phyloP scores from a whole-genome alignment of 2,113 vertebrate genomes.

The Callithrix jacchus region DNA sequence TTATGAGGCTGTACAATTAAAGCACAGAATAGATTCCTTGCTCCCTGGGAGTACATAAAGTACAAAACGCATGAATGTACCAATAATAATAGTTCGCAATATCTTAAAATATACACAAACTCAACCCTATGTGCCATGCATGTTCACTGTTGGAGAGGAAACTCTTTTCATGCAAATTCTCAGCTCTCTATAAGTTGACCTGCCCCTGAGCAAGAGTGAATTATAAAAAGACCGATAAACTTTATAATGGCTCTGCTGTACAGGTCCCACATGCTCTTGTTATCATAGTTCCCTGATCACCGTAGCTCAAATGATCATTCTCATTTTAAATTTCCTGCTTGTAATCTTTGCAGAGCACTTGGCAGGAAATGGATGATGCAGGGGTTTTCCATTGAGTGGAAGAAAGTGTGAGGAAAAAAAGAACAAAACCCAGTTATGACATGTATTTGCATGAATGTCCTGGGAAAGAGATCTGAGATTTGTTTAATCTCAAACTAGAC shows the following conservation, averaged over 20 bases:
- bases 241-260: neutral
- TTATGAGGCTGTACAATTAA: neutral
- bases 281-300: neutral
- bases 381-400: neutral
- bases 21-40: slow-evolving; percentile 1
- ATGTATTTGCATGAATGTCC: slow-evolving; percentile 2
- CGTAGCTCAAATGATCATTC: neutral
- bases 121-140: neutral
- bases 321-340: slow-evolving; percentile 47
- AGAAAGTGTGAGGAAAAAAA: neutral
- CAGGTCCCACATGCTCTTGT: neutral
- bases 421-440: neutral
- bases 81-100: slow-evolving; percentile 7
- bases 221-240: neutral
- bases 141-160: neutral
- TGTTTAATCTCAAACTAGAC: slow-evolving; percentile 37
- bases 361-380: slow-evolving; percentile 20
- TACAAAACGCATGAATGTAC: neutral
- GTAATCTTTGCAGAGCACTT: slow-evolving; percentile 38
- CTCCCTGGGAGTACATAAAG: neutral
- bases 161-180: slow-evolving; percentile 25
- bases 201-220: neutral
- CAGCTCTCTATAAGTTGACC: neutral
- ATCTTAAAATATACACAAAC: slow-evolving; percentile 46
- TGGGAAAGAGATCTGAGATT: slow-evolving; percentile 21